Conservation (phyloP, 1,140 invertebrate species). For the Trypoxylus dichotomus region DNA sequence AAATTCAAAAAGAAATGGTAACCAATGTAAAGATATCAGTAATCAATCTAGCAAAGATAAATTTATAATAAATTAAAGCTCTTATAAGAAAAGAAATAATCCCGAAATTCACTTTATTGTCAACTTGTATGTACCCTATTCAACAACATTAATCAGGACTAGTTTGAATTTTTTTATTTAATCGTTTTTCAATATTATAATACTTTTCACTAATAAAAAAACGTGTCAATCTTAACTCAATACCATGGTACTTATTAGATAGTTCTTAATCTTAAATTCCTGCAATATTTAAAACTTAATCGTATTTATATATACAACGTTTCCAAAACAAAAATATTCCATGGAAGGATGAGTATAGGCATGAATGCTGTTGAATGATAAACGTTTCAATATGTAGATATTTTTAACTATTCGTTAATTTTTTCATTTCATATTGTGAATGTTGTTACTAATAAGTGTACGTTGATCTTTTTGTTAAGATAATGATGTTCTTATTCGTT, state of each 20-base stretch:
- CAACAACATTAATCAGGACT: slow-evolving; percentile 51
- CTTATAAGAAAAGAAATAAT: slow-evolving; percentile 39
- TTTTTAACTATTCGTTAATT: background rate
- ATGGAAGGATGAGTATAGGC: slow-evolving; percentile 37
- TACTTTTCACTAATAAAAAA: slow-evolving; percentile 54
- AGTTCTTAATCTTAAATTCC: slow-evolving; percentile 48
- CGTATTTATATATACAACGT: slow-evolving; percentile 43
- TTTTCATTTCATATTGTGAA: background rate
- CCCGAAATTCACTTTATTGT: slow-evolving; percentile 52
- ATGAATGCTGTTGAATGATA: slow-evolving; percentile 21
- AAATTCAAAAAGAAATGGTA: background rate
- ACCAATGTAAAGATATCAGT: too few relatives aligned
- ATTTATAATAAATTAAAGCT: background rate
- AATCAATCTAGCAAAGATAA: background rate
- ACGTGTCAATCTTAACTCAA: slow-evolving; percentile 49
- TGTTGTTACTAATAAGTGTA: background rate
- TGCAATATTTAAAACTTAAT: slow-evolving; percentile 45
- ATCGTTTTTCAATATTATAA: slow-evolving; percentile 53
- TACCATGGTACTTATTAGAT: slow-evolving; percentile 46
- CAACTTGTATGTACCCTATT: slow-evolving; percentile 46
- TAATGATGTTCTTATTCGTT: background rate
- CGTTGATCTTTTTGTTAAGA: background rate
- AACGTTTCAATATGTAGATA: background rate
- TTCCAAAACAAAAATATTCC: slow-evolving; percentile 48
- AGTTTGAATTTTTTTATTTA: slow-evolving; percentile 53